These are phyloP conservation scores for Coptotermes formosanus DNA, from an alignment of 1,140 invertebrate genomes.

Conservation along the genomic window DNA sequence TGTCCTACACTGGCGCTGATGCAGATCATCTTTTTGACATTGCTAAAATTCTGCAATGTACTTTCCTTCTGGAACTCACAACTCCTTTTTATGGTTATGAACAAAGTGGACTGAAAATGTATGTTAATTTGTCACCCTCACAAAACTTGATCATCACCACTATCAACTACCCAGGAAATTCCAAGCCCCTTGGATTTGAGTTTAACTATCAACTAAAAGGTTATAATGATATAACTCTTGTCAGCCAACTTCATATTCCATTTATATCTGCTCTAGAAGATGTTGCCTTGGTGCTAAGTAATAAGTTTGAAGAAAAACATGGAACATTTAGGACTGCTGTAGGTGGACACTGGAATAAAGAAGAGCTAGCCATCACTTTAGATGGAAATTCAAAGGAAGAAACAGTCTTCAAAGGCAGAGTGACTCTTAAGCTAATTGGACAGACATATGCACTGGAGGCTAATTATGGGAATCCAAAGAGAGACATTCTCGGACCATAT, in stretches of 20 bases:
- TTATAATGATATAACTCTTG: slow-evolving; percentile 21
- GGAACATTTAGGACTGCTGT: not conserved
- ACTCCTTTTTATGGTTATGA: not conserved
- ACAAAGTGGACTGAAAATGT: not conserved
- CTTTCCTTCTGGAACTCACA: not conserved
- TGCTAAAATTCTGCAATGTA: not conserved
- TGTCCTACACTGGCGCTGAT: not conserved
- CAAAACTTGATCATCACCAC: not conserved
- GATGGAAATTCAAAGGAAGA: not conserved
- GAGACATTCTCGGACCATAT: not conserved
- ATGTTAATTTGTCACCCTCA: not conserved
- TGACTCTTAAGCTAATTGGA: not conserved
- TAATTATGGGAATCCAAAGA: not conserved
- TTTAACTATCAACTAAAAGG: slow-evolving; percentile 8
- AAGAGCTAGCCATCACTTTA: slow-evolving; percentile 22
- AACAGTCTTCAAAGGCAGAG: not conserved
- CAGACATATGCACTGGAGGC: not conserved
- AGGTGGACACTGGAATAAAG: slow-evolving; percentile 22
- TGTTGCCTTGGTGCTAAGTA: slow-evolving; percentile 5
- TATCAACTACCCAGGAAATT: not conserved
- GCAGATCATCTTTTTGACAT: not conserved
- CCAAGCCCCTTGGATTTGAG: not conserved
- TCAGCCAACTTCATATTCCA: slow-evolving; percentile 24
- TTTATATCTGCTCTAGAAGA: slow-evolving; percentile 3
- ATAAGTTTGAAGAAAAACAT: slow-evolving; percentile 6